Evolutionary conservation across 2,797 vertebrate genomes (phyloP), one percentile per base, ranked within the genome.

Genomic region (Parotocinclus haroldoi): DNA sequence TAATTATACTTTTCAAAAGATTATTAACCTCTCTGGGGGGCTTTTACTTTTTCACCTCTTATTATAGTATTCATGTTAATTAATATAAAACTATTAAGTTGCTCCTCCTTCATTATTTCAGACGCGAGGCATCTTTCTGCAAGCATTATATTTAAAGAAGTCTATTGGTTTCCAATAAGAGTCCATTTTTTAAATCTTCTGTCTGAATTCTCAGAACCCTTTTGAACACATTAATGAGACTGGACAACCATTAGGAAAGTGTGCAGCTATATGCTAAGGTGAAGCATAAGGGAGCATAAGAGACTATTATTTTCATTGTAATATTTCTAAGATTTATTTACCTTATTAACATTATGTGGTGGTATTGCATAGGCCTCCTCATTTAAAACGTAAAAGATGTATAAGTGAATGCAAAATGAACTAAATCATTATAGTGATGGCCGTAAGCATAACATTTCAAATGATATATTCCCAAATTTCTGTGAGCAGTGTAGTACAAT

Each of bases 21-120:
- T 91, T 93, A 91, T 87, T 91, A 87, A 92, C 89, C 84, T 92
- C 91, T 91, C 73, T 2, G 87, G 66, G 92, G 90, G 90, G 91
- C 53, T 44, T 72, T 37, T 50, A 7, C 19, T 80, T 78, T 80
- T 84, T 83, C 89, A 91, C 27, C 27, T 93, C 84, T 86, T 86
- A 77, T 82, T 87, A 88, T 90, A 85, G 89, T 89, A 88, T 89
- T 95, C 87, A 84, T 91, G 88, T 92, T 93, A 92, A 94, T 95
- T 95, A 93, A 89, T 76, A 86, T 59, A 51, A 65, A 65, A 58
- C 48, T 92, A 91, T 91, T 90, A 87, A 89, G 87, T 83, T 79
- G 66, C 63, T 89, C 88, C 90, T 85, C 81, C 78, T 68, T 80
- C 81, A 81, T 76, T 84, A 82, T 66, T 54, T 52, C 77, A 86